These are phyloP conservation scores for Sebastes hubbsi DNA, from an alignment of 2,797 vertebrate genomes.

Conservation along the genomic window DNA sequence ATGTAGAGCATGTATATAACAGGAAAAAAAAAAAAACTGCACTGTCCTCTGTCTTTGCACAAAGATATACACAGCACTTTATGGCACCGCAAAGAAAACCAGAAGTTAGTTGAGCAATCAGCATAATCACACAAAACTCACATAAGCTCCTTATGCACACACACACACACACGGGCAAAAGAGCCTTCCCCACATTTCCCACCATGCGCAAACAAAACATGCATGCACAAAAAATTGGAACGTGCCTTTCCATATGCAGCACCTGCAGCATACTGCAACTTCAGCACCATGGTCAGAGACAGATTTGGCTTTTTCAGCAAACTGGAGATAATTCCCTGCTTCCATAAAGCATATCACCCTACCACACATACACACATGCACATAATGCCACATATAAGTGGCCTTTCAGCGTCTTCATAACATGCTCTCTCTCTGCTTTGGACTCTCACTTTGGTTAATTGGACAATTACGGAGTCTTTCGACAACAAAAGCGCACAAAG, in stretches of 20 bases:
- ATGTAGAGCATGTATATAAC: not conserved
- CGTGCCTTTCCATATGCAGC: conserved; percentile 51
- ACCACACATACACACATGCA: not conserved
- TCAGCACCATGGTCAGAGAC: conserved; percentile 69
- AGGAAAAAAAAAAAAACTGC: not conserved
- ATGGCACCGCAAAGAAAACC: conserved; percentile 3
- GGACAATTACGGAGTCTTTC: conserved; percentile 62
- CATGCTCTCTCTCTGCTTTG: conserved; percentile 8
- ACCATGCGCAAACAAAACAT: conserved; percentile 17
- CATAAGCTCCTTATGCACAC: not conserved
- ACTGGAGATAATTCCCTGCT: conserved; percentile 60
- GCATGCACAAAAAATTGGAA: conserved; percentile 40
- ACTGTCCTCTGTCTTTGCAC: not conserved
- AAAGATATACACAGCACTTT: not conserved
- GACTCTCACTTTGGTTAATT: conserved; percentile 60
- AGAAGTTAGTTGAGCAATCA: conserved; percentile 48
- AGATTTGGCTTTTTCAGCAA: conserved; percentile 73
- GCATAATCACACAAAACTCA: conserved; percentile 37
- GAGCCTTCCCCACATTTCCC: not conserved
- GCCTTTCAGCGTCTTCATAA: conserved; percentile 8
- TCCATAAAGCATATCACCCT: conserved; percentile 34
- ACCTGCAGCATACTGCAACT: conserved; percentile 70
- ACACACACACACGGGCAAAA: not conserved
- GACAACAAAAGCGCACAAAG: conserved; percentile 49
- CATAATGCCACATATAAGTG: conserved; percentile 8